Base-by-base conservation (phyloP, 2,113 vertebrate genomes). In the Perca fluviatilis region DNA sequence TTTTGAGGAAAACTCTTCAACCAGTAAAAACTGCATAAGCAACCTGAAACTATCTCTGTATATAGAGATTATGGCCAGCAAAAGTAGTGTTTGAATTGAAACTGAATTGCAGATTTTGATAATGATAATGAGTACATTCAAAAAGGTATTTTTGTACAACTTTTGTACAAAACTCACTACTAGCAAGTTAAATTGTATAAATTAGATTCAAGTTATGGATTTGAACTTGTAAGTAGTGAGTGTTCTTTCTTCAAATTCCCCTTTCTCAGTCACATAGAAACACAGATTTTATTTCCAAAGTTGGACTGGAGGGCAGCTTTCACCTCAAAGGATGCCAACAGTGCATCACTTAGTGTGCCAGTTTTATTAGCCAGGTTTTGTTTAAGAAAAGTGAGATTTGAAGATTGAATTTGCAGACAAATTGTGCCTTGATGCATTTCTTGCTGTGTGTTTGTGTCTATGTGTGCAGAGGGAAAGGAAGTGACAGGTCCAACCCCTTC, bases 401-500 rank as follows among this genome's bases (percentile, higher is more conserved):
- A 78, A 30, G 53, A 79, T 40, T 57, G 33, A 58, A 86, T 70
- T 40, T 74, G 43, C 50, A 64, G 51, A 69, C 25, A 77, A 72
- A 75, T 72, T 78, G 19, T 54, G 9, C 57, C 57, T 58, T 54
- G 18, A 19, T 74, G 47, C 21, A 23, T 60, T 53, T 61, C 19
- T 74, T 63, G 9, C 27, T 63, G 46, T 69, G 65, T 73, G n/a
- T 49, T 25, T 72, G 56, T 67, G 62, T 27, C n/a, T 69, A 23
- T 75, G 58, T 65, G 19, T 65, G 50, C 40, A 9, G 54, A 66
- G 51, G 81, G 63, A 79, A 19, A 82, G 65, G 36, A 90, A 89
- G 82, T 80, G 87, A 87, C 88, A 89, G 83, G 77, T 84, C 80
- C 83, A 75, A 46, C 68, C 78, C 77, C 51, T 80, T 89, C 77